Base-by-base conservation (phyloP, 2,888 invertebrate species). In the Erebia aethiops region DNA sequence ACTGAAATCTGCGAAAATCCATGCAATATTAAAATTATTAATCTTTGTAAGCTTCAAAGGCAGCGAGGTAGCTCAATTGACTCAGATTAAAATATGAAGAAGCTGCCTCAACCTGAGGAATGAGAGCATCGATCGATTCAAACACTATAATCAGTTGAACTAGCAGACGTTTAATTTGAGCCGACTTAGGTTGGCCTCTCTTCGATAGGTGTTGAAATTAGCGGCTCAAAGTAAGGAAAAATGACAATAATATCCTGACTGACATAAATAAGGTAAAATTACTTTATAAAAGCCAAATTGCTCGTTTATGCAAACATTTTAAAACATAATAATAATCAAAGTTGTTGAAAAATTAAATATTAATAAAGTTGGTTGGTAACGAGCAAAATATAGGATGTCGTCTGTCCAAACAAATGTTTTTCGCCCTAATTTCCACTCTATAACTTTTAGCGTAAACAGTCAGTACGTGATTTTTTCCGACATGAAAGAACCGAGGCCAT, bases 401-500 rank as follows among this genome's bases (percentile, higher is more conserved):
- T 51, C 26, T 5, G 51, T 51, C 14, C 21, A 51, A 61, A 43
- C 35, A 51, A 64, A 64, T 41, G 41, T 64, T 52, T 62, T 64
- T 52, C 54, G 8, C 5, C 16, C 16, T 54, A 54, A 54, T 64
- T 52, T 64, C 52, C 35, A 64, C 64, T 54, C 21, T 54, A 18
- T 64, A 64, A 64, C 64, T 54, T 54, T 64, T 54, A 64, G 41
- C 64, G 64, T 41, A 64, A 64, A 64, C 64, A 64, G 51, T 64
- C 10, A 16, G 26, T 64, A 58, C 64, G 69, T 69, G 35, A 63
- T 64, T 54, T 64, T 63, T 64, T 64, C 49, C 56, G 26, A 76
- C 77, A 67, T 72, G 76, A 70, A 74, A 81, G 85, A 84, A 82
- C 82, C 80, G 79, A 75, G 62, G 10, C 11, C 16, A 3, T 46